Percentiles rank a stretch among this genome's conserved stretches.
These are phyloP conservation scores for Conus betulinus DNA, from an alignment of 1,140 invertebrate species.

Conservation along the genomic window DNA sequence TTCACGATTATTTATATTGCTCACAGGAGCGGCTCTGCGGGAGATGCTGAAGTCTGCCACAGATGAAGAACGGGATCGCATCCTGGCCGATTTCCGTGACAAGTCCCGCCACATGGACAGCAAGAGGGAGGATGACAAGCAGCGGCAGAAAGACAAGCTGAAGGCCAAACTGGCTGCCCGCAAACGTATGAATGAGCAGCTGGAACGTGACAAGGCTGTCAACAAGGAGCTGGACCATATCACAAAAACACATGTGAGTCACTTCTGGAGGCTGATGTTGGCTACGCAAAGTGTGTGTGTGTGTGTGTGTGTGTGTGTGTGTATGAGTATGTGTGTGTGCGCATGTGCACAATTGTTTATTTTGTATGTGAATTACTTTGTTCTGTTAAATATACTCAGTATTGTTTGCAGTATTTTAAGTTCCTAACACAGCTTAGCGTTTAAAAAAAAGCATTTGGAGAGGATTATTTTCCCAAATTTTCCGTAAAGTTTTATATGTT, in stretches of 20 bases:
- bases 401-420: too few relatives aligned
- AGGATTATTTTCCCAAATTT: too few relatives aligned
- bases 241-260: conserved; percentile 67
- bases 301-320: too few relatives aligned
- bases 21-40: conserved; percentile 52
- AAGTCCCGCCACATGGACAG: conserved; percentile 52
- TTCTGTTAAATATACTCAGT: too few relatives aligned
- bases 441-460: too few relatives aligned
- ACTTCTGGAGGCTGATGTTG: too few relatives aligned
- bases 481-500: background rate
- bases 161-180: conserved; percentile 68
- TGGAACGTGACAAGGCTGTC: conserved; percentile 67
- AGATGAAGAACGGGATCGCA: conserved; percentile 60
- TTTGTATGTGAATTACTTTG: too few relatives aligned
- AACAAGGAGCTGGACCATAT: conserved; percentile 68
- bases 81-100: conserved; percentile 60
- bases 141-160: conserved; percentile 63
- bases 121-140: conserved; percentile 48
- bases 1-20: background rate
- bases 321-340: too few relatives aligned
- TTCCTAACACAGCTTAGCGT: too few relatives aligned
- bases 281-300: too few relatives aligned
- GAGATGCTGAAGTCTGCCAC: conserved; percentile 56
- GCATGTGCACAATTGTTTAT: too few relatives aligned
- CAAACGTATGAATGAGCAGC: conserved; percentile 69